phyloP scores from a whole-genome alignment of 2,888 invertebrate species.

The Apamea anceps region DNA sequence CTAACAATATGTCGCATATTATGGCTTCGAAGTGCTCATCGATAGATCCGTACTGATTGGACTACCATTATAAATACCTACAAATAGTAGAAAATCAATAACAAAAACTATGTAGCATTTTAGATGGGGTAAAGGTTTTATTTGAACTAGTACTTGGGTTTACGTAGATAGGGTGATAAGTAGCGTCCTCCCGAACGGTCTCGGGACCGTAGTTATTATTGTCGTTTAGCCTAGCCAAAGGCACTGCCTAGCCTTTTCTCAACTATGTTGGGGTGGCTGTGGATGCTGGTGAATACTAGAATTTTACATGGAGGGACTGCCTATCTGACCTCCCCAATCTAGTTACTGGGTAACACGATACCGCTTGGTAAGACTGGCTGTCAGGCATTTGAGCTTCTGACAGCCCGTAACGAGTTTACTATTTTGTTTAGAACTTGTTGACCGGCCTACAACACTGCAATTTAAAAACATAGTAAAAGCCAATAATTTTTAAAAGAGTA shows the following conservation, averaged over 20 bases:
- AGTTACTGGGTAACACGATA: neutral
- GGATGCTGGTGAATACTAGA: neutral
- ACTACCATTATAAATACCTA: constrained; percentile 33
- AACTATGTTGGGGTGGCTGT: neutral
- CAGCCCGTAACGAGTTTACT: neutral
- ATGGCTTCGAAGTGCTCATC: constrained; percentile 46
- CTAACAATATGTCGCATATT: constrained; percentile 32
- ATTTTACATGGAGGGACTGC: neutral
- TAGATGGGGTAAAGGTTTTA: neutral
- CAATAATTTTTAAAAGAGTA: no score
- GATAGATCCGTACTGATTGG: constrained; percentile 6
- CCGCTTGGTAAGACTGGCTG: no score
- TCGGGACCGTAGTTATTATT: neutral
- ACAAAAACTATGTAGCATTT: constrained; percentile 4
- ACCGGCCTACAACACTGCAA: no score
- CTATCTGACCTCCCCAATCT: no score
- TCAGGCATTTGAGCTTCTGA: neutral
- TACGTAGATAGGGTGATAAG: neutral
- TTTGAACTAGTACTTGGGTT: neutral
- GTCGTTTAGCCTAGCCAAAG: neutral
- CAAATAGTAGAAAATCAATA: constrained; percentile 10
- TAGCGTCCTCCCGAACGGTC: neutral
- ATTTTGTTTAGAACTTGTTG: no score
- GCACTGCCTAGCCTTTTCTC: no score
- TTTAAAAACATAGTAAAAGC: no score